Evolutionary conservation across 2,797 vertebrate species (phyloP), one percentile per base, ranked within the genome.

Genomic region (Gallinago stenura): DNA sequence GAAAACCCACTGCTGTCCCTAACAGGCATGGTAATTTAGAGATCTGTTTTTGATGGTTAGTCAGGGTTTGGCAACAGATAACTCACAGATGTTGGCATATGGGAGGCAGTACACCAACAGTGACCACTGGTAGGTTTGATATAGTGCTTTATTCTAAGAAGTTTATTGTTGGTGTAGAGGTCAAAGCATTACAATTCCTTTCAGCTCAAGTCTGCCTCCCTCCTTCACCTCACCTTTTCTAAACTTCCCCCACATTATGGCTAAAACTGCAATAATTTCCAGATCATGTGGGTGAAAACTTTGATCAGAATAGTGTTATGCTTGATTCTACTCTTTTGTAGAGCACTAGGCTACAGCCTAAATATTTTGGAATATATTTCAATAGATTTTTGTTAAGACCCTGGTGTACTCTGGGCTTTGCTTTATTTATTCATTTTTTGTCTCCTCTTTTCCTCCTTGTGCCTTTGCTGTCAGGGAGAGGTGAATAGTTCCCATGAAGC

Each of bases 191-290:
- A 50, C 3, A 13, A 9, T 79, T 46, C 18, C 7, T 73, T 61
- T 80, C 50, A 60, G 7, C 8, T 54, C 22, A 66, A 62, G 24
- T 80, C n/a, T 1, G 0, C 31, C 68, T 80, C n/a, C 31, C 10
- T 86, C 6, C 46, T 73, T 60, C 9, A 17, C 8, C 5, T 77
- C 5, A 6, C 6, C 28, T 48, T 25, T 39, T 41, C 8, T 6
- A 8, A 5, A 4, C 4, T 1, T 18, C 1, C 2, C 14, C 9
- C 17, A 57, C 60, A 21, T 56, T 70, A n/a, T n/a, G n/a, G 7
- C 18, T 51, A 12, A 43, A 22, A 37, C 9, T 58, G 20, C 2
- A 6, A 11, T 18, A 58, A 70, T 73, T 93, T 46, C 28, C 13
- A 65, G 9, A 6, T 51, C 7, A 22, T 53, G 15, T 26, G 39